A percentile compares a stretch with the other conserved stretches of the same genome.
phyloP scores from a whole-genome alignment of 2,113 vertebrate species.

The Corythoichthys haematopterus region DNA sequence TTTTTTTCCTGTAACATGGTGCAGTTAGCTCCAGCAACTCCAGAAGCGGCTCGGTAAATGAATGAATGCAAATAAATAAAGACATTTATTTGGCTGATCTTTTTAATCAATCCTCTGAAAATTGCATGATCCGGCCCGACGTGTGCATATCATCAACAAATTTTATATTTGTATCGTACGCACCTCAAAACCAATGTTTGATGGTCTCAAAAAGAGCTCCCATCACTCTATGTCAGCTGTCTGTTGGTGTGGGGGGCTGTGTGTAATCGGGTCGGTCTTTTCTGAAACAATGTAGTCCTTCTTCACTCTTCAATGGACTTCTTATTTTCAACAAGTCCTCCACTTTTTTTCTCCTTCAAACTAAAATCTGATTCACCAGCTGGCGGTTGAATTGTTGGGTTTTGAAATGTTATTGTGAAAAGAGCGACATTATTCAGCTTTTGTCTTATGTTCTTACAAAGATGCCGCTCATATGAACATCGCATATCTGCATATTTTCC shows the following conservation, averaged over 20 bases:
- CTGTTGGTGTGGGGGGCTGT: conserved; percentile 39
- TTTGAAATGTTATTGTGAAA: conserved; percentile 49
- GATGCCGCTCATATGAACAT: conserved; percentile 23
- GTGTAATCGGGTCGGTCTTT: conserved; percentile 46
- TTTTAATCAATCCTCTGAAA: too few species aligned
- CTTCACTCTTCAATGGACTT: conserved; percentile 56
- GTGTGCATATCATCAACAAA: conserved; percentile 41
- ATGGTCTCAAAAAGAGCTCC: conserved; percentile 42
- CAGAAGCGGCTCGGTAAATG: too few species aligned
- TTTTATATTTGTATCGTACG: conserved; percentile 3
- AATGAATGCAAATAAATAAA: too few species aligned
- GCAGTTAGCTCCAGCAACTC: too few species aligned
- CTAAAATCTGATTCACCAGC: conserved; percentile 52
- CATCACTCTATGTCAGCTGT: conserved; percentile 46
- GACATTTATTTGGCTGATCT: too few species aligned
- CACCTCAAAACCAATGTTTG: conserved; percentile 18
- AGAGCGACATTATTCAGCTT: conserved; percentile 23
- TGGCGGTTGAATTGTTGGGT: conserved; percentile 48
- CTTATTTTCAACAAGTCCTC: conserved; percentile 47
- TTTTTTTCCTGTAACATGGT: too few species aligned
- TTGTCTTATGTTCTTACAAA: conserved; percentile 19
- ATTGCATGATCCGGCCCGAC: conserved; percentile 8
- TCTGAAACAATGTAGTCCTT: conserved; percentile 63
- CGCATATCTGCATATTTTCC: conserved; percentile 10
- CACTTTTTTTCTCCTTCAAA: conserved; percentile 22